These are phyloP conservation scores for Netelia inedita DNA, from an alignment of 2,888 invertebrate species.

Conservation along the genomic window DNA sequence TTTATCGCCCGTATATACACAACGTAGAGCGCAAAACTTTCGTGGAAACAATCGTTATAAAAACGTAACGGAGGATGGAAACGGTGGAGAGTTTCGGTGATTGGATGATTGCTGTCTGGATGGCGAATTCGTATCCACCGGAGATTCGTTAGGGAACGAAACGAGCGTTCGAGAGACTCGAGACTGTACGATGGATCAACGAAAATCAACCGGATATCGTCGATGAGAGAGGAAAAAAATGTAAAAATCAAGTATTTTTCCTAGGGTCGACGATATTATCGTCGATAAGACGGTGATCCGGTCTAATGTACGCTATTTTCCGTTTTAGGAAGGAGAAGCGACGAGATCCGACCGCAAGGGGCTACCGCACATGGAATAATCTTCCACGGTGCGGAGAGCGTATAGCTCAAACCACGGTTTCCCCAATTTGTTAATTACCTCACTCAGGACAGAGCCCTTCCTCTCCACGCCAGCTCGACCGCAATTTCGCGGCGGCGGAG, in stretches of 20 bases:
- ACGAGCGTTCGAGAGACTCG: constrained; percentile 29
- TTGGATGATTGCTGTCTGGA: constrained; percentile 24
- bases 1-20: neutral
- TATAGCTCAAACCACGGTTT: constrained; percentile 62
- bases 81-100: constrained; percentile 36
- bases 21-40: constrained; percentile 8
- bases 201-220: neutral
- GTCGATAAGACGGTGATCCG: constrained; percentile 4
- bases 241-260: neutral
- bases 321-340: constrained; percentile 50
- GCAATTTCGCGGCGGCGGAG: constrained; percentile 71
- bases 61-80: constrained; percentile 32
- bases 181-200: neutral
- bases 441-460: constrained; percentile 13
- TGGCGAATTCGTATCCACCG: neutral
- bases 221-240: neutral
- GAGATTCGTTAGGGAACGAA: constrained; percentile 38
- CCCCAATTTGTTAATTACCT: constrained; percentile 72
- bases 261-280: neutral
- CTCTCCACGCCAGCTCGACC: constrained; percentile 68
- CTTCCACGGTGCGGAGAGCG: constrained; percentile 25
- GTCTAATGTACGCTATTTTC: constrained; percentile 22
- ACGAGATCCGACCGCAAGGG: constrained; percentile 54
- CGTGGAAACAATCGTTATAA: constrained; percentile 14
- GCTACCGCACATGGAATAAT: constrained; percentile 65